Base-by-base conservation (phyloP, 2,113 vertebrate genomes). In the Hemibagrus wyckioides region DNA sequence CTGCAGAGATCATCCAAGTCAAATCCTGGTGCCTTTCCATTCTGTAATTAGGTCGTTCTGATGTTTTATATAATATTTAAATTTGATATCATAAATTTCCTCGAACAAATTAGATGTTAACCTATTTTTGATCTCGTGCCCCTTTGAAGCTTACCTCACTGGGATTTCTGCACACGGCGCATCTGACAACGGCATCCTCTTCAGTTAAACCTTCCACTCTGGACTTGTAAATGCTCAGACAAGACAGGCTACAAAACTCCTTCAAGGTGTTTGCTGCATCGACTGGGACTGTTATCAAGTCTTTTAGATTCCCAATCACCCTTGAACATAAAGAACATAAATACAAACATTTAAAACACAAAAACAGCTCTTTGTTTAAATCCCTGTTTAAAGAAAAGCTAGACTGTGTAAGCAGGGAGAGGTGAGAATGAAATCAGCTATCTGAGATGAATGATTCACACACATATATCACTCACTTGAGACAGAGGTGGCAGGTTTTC, bases 221-320 rank as follows among this genome's bases (percentile, higher is more conserved):
- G 92, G 96, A 93, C 92, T 96, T 96, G 0, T 96, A 98, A 0
- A 96, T 94, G 30, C 96, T 97, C 80, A 99, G 94, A 92, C 98
- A 99, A 76, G 96, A 96, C 87, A 97, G 97, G 93, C 97, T 97
- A 89, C 98, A 99, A 93, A 99, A 99, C 94, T 98, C 95, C 93
- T 97, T 96, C 88, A 95, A 95, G 89, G 89, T 93, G 89, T 90
- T 95, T n/a, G 95, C 94, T 77, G 92, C 94, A 77, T 98, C 97
- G 88, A 96, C 94, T 61, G 98, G 97, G 90, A 97, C 96, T 15
- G 95, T 98, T 92, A 99, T 97, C 91, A 98, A 96, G 90, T 99
- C 97, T 94, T 97, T 97, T 91, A 97, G 97, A 89, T 98, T 96
- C 90, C 95, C 69, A 90, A 99, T 99, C 63, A 97, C 96, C 94